Percentiles rank a stretch among this genome's conserved stretches.
phyloP scores from a whole-genome alignment of 2,797 vertebrate genomes.

The Eutrigla gurnardus region DNA sequence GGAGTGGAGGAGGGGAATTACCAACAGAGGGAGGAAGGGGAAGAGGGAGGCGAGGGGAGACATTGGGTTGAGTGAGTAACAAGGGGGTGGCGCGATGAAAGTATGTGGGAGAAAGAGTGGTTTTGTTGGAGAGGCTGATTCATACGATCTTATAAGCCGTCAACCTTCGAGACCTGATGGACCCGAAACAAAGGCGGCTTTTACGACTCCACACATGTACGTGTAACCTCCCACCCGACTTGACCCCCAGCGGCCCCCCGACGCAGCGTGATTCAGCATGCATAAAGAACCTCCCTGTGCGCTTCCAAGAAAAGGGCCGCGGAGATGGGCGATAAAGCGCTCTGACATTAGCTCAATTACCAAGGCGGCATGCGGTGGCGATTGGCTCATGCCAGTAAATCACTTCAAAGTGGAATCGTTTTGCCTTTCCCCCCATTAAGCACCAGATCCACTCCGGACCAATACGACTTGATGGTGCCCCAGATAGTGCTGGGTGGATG shows the following conservation, averaged over 20 bases:
- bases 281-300: constrained; percentile 61
- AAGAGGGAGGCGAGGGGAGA: neutral
- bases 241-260: constrained; percentile 20
- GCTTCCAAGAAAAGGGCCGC: constrained; percentile 34
- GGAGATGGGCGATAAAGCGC: constrained; percentile 59
- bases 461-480: constrained; percentile 56
- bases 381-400: constrained; percentile 67
- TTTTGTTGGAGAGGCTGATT: constrained; percentile 13
- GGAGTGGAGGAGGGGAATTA: constrained; percentile 32
- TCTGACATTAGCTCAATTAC: constrained; percentile 67
- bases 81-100: constrained; percentile 36
- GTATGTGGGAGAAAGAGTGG: constrained; percentile 44
- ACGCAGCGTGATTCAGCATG: constrained; percentile 22
- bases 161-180: constrained; percentile 48
- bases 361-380: constrained; percentile 40
- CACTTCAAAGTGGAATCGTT: constrained; percentile 65
- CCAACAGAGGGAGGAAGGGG: neutral
- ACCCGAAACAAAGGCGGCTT: constrained; percentile 63
- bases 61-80: constrained; percentile 29
- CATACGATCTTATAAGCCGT: constrained; percentile 64
- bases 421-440: constrained; percentile 63
- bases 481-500: constrained; percentile 54
- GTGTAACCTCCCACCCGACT: constrained; percentile 36
- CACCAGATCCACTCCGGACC: constrained; percentile 51
- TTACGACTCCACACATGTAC: constrained; percentile 36